Evolutionary conservation across 2,797 vertebrate species (phyloP).

Genomic region (Hemibagrus guttatus): DNA sequence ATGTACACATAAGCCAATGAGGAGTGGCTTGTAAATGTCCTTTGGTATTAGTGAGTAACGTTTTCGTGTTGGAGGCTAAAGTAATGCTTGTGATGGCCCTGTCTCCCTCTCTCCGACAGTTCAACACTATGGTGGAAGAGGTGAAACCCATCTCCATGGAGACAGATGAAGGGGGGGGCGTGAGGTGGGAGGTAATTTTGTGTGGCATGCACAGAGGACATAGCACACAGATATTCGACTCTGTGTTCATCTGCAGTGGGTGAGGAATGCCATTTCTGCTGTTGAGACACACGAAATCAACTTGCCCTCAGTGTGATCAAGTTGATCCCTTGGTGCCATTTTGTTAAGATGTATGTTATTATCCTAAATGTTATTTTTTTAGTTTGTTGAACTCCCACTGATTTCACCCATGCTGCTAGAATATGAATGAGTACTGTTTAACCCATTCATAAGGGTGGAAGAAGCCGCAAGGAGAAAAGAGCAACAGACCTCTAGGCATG

Average conservation of each 20-base stretch:
- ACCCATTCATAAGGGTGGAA: conserved; percentile 48
- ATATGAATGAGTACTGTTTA: conserved; percentile 50
- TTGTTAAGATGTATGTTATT: conserved; percentile 32
- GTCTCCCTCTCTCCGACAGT: conserved; percentile 65
- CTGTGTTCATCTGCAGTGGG: conserved; percentile 74
- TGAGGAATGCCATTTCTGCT: conserved; percentile 59
- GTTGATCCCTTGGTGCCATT: conserved; percentile 39
- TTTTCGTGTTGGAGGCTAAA: conserved; percentile 53
- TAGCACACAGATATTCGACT: conserved; percentile 68
- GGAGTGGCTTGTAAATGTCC: conserved; percentile 45
- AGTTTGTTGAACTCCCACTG: conserved; percentile 24
- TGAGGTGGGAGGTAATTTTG: conserved; percentile 74
- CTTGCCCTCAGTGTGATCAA: conserved; percentile 22
- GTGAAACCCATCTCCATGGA: conserved; percentile 67
- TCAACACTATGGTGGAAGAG: conserved; percentile 70
- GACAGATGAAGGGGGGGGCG: conserved; percentile 31
- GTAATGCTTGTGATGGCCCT: conserved; percentile 50
- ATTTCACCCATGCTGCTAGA: conserved; percentile 18
- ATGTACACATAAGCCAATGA: conserved; percentile 25
- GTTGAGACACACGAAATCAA: conserved; percentile 34
- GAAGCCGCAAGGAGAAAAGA: conserved; percentile 44
- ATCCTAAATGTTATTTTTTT: conserved; percentile 30
- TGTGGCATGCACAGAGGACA: conserved; percentile 55
- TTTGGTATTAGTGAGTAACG: conserved; percentile 42
- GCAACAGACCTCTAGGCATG: conserved; percentile 48